Percentiles rank a stretch among this genome's conserved stretches.
Evolutionary conservation across 2,888 invertebrate species (phyloP).

Genomic region (Agrotis clavis): DNA sequence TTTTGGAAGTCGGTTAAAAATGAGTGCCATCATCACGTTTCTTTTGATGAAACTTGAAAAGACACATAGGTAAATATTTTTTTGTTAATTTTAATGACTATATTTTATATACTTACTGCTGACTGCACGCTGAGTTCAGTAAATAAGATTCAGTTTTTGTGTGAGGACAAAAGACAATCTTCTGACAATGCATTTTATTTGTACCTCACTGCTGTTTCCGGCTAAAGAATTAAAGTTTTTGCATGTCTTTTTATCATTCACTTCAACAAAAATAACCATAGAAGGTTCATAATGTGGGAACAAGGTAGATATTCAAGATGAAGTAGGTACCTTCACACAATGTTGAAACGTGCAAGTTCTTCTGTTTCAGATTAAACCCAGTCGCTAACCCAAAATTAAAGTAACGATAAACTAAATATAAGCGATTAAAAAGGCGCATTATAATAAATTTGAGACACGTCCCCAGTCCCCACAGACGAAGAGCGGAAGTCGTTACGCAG

Average conservation of each 20-base stretch:
- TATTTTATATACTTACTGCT: no score
- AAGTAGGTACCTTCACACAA: neutral
- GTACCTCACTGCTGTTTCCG: slow-evolving; percentile 4
- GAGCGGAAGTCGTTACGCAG: slow-evolving; percentile 79
- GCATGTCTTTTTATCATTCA: no score
- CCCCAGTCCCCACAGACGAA: slow-evolving; percentile 49
- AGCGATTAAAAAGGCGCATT: slow-evolving; percentile 37
- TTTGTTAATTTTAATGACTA: slow-evolving; percentile 14
- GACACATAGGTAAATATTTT: neutral
- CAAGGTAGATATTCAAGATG: neutral
- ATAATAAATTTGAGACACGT: slow-evolving; percentile 76
- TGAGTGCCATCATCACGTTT: slow-evolving; percentile 16
- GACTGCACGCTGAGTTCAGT: slow-evolving; percentile 6
- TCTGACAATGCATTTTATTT: slow-evolving; percentile 17
- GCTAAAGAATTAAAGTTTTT: slow-evolving; percentile 2
- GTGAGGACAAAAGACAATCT: slow-evolving; percentile 15
- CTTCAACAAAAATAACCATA: no score
- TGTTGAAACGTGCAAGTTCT: neutral
- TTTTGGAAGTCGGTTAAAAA: no score
- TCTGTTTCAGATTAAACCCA: neutral
- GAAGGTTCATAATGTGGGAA: no score
- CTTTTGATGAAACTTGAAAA: slow-evolving; percentile 16
- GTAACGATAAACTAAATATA: slow-evolving; percentile 7
- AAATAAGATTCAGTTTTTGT: slow-evolving; percentile 11
- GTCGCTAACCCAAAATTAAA: neutral